Evolutionary conservation across 2,888 invertebrate species (phyloP), one percentile per base, ranked within the genome.

Genomic region (Heteromyza rotundicornis): DNA sequence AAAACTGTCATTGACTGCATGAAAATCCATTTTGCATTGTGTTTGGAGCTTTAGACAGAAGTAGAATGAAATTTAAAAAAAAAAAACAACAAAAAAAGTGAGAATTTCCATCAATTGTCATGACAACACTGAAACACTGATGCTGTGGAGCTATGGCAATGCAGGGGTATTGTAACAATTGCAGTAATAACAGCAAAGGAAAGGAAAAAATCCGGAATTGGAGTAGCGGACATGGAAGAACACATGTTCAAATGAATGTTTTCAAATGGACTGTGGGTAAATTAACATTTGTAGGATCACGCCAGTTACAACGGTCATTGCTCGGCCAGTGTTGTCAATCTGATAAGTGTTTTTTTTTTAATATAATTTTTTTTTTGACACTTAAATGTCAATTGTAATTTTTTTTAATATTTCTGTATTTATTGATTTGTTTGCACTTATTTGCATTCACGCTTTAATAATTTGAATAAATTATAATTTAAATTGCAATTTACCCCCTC

Each of bases 361-460:
- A n/a, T n/a, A n/a, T n/a, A n/a, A n/a, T n/a, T n/a, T n/a, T n/a
- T n/a, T n/a, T n/a, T n/a, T n/a, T n/a, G n/a, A n/a, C n/a, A n/a
- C n/a, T n/a, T n/a, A n/a, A n/a, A n/a, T n/a, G n/a, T n/a, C n/a
- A n/a, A n/a, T n/a, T n/a, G n/a, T n/a, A n/a, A n/a, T n/a, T n/a
- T n/a, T n/a, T n/a, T n/a, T n/a, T n/a, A n/a, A n/a, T 40, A 55
- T 56, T 49, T 27, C 22, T 47, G 50, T 2, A 12, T 14, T 47
- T 52, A 57, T 40, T 40, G 40, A 2, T n/a, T 3, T n/a, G n/a
- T 49, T 27, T 54, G 54, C 54, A 72, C 63, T 64, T 61, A 60
- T 62, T 58, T n/a, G n/a, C n/a, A n/a, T n/a, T n/a, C n/a, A 74
- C 68, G 63, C 64, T 76, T 73, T 67, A 73, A 40, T n/a, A 40